These are phyloP conservation scores for Tipula vernalis DNA, from an alignment of 2,888 invertebrate species.

Conservation along the genomic window DNA sequence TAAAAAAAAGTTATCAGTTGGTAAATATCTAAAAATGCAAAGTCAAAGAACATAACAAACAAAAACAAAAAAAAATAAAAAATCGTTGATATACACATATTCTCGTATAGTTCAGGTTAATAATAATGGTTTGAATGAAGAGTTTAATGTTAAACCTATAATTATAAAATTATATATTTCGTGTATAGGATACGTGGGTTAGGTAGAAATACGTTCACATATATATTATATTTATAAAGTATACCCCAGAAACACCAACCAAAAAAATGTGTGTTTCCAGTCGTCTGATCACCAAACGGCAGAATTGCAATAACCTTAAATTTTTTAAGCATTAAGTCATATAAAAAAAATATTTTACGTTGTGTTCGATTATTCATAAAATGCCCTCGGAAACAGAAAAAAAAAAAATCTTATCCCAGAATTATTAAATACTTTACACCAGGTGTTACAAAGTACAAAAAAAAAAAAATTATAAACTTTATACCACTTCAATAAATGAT, in stretches of 20 bases:
- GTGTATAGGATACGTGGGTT: neutral
- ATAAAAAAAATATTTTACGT: neutral
- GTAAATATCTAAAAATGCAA: neutral
- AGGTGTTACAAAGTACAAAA: neutral
- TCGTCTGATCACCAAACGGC: neutral
- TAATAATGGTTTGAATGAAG: neutral
- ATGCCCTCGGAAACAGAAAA: neutral
- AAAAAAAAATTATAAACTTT: neutral
- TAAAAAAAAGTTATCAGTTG: neutral
- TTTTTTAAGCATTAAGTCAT: neutral
- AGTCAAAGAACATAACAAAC: neutral
- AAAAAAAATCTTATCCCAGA: neutral
- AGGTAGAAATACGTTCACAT: neutral
- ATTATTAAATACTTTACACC: neutral
- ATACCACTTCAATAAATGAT: neutral
- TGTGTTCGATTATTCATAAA: neutral
- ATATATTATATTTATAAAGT: neutral
- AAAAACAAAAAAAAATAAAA: neutral
- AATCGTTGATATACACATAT: neutral
- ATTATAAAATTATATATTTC: neutral
- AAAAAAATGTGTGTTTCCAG: neutral
- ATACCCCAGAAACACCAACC: neutral
- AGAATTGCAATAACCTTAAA: neutral
- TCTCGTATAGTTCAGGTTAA: neutral
- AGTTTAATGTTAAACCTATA: neutral